A percentile compares a stretch with the other conserved stretches of the same genome.
These are phyloP conservation scores for Osmerus mordax DNA, from an alignment of 2,113 vertebrate genomes.

Conservation along the genomic window DNA sequence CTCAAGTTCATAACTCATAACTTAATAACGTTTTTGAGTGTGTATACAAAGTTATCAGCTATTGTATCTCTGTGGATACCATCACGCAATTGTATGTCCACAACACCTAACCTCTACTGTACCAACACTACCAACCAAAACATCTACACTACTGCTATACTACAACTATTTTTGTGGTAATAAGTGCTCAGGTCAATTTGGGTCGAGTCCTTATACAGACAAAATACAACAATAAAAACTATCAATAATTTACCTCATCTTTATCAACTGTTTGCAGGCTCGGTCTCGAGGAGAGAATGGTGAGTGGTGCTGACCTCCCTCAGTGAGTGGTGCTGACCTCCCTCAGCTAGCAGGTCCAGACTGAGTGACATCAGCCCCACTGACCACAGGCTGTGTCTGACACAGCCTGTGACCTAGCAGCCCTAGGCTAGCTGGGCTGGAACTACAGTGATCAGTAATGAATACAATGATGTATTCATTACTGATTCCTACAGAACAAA, in stretches of 20 bases:
- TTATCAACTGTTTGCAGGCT: not conserved
- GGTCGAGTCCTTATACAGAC: too few relatives aligned
- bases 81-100: not conserved
- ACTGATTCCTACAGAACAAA: not conserved
- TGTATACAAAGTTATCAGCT: not conserved
- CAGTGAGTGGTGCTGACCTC: slow-evolving; percentile 35
- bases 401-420: slow-evolving; percentile 55
- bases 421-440: slow-evolving; percentile 3
- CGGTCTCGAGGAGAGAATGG: slow-evolving; percentile 12
- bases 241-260: too few relatives aligned
- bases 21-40: not conserved
- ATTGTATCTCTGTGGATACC: not conserved
- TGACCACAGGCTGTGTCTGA: slow-evolving; percentile 54
- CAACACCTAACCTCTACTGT: not conserved
- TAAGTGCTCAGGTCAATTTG: too few relatives aligned
- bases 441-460: not conserved
- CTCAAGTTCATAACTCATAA: not conserved
- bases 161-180: not conserved
- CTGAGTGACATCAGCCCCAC: slow-evolving; percentile 50
- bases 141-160: not conserved
- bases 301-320: slow-evolving; percentile 35
- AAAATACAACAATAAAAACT: too few relatives aligned
- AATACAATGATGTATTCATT: not conserved
- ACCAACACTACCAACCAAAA: not conserved
- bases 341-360: slow-evolving; percentile 9